Evolutionary conservation across 2,113 vertebrate genomes (phyloP).

Genomic region (Lepisosteus oculatus): DNA sequence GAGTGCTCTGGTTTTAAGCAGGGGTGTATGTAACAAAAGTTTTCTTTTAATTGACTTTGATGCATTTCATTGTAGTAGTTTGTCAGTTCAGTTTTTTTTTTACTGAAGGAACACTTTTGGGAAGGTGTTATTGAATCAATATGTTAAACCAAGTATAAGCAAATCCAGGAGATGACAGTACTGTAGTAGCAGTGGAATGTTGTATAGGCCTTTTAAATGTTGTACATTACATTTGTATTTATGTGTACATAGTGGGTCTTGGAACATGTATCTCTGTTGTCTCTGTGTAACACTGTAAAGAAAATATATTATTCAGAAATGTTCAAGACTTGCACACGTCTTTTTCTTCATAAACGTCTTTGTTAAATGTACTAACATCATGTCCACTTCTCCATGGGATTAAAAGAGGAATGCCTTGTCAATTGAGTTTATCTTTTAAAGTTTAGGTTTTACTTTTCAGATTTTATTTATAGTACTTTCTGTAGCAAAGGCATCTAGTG

Average conservation of each 20-base stretch:
- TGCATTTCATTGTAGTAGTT: no score
- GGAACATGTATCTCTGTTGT: constrained; percentile 2
- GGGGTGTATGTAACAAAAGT: no score
- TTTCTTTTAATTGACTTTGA: no score
- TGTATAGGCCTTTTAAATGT: background rate
- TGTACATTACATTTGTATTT: constrained; percentile 6
- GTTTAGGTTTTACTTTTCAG: no score
- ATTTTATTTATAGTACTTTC: no score
- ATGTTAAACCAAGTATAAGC: background rate
- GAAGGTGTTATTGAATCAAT: background rate
- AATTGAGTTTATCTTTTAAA: constrained; percentile 6
- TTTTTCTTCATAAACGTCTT: constrained; percentile 9
- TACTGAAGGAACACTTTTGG: background rate
- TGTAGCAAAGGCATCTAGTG: no score
- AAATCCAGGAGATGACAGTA: background rate
- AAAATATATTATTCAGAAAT: constrained; percentile 16
- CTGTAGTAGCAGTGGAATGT: background rate
- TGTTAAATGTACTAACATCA: constrained; percentile 1
- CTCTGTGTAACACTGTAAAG: constrained; percentile 26
- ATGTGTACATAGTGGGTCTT: constrained; percentile 6
- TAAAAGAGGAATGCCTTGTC: constrained; percentile 27
- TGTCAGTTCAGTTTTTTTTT: no score
- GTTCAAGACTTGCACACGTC: constrained; percentile 21
- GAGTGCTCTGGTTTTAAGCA: no score
- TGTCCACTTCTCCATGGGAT: constrained; percentile 1